Evolutionary conservation across 2,888 invertebrate species (phyloP).

Genomic region (Leptogaster cylindrica): DNA sequence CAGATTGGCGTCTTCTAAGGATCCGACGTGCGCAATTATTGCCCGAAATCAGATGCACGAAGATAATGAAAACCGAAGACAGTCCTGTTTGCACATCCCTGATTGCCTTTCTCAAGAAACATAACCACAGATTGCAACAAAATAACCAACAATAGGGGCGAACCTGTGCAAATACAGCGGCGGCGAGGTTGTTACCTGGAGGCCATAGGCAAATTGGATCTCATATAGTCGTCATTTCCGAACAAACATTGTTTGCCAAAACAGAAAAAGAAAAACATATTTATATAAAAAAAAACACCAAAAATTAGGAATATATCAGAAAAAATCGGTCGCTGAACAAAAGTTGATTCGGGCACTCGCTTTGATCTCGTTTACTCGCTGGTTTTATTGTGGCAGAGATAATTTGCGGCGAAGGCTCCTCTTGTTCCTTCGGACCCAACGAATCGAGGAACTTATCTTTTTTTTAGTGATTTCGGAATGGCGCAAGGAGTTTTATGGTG

Average conservation of each 20-base stretch:
- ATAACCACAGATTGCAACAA: slow-evolving; percentile 23
- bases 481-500: slow-evolving; percentile 15
- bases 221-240: background rate
- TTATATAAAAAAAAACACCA: too few species aligned
- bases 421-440: background rate
- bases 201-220: slow-evolving; percentile 32
- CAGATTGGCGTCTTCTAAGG: slow-evolving; percentile 24
- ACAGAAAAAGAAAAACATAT: too few species aligned
- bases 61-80: slow-evolving; percentile 5
- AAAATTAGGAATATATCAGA: too few species aligned
- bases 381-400: slow-evolving; percentile 18
- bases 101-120: slow-evolving; percentile 18
- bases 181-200: slow-evolving; percentile 18
- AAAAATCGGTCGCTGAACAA: slow-evolving; percentile 2
- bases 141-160: slow-evolving; percentile 32
- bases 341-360: slow-evolving; percentile 23
- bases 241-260: slow-evolving; percentile 30
- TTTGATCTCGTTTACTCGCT: slow-evolving; percentile 17
- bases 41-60: slow-evolving; percentile 21
- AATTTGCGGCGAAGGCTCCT: slow-evolving; percentile 25
- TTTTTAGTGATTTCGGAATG: slow-evolving; percentile 9
- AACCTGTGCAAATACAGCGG: slow-evolving; percentile 37
- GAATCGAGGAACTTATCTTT: too few species aligned
- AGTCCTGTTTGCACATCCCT: slow-evolving; percentile 5
- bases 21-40: slow-evolving; percentile 9